A percentile compares a stretch with the other conserved stretches of the same genome.
Evolutionary conservation across 64 coral and sea anemone genomes (phyloP).

Genomic region (Montipora cactus): DNA sequence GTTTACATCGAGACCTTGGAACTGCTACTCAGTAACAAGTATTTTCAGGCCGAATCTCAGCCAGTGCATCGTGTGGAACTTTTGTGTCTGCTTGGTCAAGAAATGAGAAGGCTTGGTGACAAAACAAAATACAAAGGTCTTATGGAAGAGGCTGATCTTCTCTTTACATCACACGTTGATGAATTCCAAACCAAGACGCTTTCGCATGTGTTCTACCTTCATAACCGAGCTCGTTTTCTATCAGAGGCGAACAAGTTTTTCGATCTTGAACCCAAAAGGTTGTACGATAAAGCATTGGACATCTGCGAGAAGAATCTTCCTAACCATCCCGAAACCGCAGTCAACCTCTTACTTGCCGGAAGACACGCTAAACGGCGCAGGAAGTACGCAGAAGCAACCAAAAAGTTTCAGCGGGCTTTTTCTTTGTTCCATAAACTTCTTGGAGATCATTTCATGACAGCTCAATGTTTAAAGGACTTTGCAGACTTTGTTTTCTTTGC

Average conservation of each 20-base stretch:
- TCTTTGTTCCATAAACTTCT: background rate
- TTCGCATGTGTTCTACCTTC: background rate
- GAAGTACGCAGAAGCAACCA: background rate
- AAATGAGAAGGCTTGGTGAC: conserved; percentile 26
- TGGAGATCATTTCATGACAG: conserved; percentile 42
- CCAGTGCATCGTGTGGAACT: conserved; percentile 26
- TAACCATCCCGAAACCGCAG: background rate
- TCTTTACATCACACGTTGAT: too few relatives aligned
- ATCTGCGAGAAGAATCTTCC: background rate
- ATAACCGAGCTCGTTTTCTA: conserved; percentile 27
- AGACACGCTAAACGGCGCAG: background rate
- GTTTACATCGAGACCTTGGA: background rate
- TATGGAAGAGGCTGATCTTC: conserved; percentile 1
- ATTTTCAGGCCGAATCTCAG: background rate
- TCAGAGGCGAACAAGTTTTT: background rate
- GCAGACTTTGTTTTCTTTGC: background rate
- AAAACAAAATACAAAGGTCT: background rate
- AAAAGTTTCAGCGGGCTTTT: too few relatives aligned
- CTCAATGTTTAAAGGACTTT: conserved; percentile 15
- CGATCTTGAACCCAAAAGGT: background rate
- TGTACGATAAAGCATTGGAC: background rate
- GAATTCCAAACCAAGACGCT: too few relatives aligned
- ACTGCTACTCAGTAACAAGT: background rate
- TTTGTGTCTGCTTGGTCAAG: conserved; percentile 53
- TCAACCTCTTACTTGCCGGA: background rate